phyloP scores from a whole-genome alignment of 2,113 vertebrate species.

The Lamprotornis superbus region DNA sequence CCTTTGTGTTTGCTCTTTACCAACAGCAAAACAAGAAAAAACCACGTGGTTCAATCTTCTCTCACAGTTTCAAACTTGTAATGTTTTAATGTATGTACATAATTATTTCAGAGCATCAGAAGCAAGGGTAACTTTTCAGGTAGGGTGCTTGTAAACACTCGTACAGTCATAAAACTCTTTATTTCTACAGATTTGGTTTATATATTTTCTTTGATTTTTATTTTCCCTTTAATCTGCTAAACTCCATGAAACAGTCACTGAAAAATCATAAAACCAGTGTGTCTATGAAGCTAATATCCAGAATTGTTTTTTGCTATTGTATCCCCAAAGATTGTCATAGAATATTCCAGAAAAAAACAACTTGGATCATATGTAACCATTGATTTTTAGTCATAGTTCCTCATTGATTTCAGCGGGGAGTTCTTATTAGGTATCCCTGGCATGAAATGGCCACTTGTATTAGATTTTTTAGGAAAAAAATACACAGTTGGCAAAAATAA shows the following conservation, averaged over 20 bases:
- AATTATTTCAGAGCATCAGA: not conserved
- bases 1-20: not conserved
- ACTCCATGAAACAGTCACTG: not conserved
- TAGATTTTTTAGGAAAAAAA: not conserved
- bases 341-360: not conserved
- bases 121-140: not conserved
- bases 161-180: not conserved
- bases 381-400: slow-evolving; percentile 13
- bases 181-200: not conserved
- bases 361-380: not conserved
- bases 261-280: not conserved
- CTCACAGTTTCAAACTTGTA: not conserved
- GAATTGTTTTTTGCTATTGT: not conserved
- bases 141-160: not conserved
- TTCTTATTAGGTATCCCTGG: not conserved
- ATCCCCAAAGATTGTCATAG: not conserved
- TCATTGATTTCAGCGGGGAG: not conserved
- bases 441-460: not conserved
- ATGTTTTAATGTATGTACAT: not conserved
- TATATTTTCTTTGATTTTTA: not conserved
- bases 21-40: not conserved
- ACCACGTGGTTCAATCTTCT: fast-evolving
- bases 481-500: not conserved
- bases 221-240: not conserved
- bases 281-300: not conserved